Conservation (phyloP, 2,888 invertebrate species). For the Sepioteuthis lessoniana region DNA sequence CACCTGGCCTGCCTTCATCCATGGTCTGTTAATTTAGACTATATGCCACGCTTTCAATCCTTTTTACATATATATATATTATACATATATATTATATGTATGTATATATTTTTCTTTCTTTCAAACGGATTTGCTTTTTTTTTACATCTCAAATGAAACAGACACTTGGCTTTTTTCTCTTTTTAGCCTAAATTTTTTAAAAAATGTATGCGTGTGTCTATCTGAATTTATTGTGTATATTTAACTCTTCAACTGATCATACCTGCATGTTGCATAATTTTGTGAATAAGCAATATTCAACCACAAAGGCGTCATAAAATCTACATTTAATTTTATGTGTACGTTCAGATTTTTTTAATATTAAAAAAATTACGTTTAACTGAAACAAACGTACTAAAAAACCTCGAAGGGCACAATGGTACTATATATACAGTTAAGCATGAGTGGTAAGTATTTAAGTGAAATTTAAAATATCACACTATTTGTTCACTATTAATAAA, state of each 20-base stretch:
- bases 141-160: not conserved
- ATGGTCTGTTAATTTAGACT: not conserved
- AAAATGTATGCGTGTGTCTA: not conserved
- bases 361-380: too few relatives aligned
- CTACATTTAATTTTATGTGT: too few relatives aligned
- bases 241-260: too few relatives aligned
- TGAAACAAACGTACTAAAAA: too few relatives aligned
- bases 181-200: not conserved
- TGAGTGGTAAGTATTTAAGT: not conserved
- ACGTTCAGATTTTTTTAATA: too few relatives aligned
- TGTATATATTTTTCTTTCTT: not conserved
- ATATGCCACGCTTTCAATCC: not conserved
- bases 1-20: constrained; percentile 44
- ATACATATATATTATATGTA: too few relatives aligned
- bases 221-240: not conserved
- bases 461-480: not conserved
- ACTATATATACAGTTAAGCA: too few relatives aligned
- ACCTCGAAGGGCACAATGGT: too few relatives aligned
- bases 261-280: not conserved
- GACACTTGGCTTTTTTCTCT: not conserved
- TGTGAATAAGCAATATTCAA: not conserved
- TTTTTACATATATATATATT: not conserved
- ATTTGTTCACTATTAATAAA: not conserved
- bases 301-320: too few relatives aligned
- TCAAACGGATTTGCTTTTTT: not conserved